Conservation (phyloP, 2,888 invertebrate species). For the Sepiola atlantica region DNA sequence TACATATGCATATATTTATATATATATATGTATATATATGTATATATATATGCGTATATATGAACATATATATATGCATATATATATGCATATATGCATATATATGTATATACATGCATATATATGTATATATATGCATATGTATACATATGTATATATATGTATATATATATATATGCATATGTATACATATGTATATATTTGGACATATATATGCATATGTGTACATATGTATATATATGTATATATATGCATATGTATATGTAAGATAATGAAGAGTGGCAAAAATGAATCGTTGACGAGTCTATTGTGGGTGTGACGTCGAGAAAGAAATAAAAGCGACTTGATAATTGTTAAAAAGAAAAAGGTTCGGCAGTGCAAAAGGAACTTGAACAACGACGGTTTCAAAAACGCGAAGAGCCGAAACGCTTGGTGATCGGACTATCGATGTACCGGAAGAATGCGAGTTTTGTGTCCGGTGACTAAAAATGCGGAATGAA, state of each 20-base stretch:
- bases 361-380: too few relatives aligned
- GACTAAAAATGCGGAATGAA: too few relatives aligned
- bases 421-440: too few relatives aligned
- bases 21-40: constrained; percentile 3
- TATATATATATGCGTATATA: not conserved
- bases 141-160: not conserved
- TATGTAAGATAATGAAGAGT: too few relatives aligned
- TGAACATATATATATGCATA: not conserved
- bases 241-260: not conserved
- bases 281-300: too few relatives aligned
- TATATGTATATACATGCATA: not conserved
- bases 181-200: not conserved
- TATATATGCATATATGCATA: not conserved
- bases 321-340: too few relatives aligned
- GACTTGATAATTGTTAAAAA: too few relatives aligned
- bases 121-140: not conserved
- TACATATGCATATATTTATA: not conserved
- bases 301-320: too few relatives aligned
- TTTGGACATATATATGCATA: not conserved
- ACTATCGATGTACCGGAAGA: too few relatives aligned
- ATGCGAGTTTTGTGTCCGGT: too few relatives aligned
- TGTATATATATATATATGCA: not conserved
- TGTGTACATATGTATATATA: not conserved
- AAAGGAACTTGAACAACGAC: too few relatives aligned
- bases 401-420: too few relatives aligned